Evolutionary conservation across 2,888 invertebrate genomes (phyloP).

Genomic region (Tenthredo distinguenda): DNA sequence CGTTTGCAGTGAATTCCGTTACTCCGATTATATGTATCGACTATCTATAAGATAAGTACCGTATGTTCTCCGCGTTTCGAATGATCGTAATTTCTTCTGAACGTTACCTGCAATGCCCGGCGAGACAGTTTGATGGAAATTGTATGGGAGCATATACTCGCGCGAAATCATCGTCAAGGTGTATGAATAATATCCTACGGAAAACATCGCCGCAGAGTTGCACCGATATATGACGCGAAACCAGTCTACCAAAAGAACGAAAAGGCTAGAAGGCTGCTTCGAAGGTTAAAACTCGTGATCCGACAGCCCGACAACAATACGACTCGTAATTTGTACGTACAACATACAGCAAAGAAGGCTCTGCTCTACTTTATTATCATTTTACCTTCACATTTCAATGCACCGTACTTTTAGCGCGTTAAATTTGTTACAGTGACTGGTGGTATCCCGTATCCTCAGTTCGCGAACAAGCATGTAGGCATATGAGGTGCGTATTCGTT

Average conservation of each 20-base stretch:
- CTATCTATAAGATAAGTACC: slow-evolving; percentile 44
- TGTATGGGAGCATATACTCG: neutral
- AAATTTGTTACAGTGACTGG: slow-evolving; percentile 14
- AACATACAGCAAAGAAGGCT: neutral
- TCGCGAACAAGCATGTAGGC: neutral
- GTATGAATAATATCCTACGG: neutral
- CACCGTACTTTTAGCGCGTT: slow-evolving; percentile 28
- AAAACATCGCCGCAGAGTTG: neutral
- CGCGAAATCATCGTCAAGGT: neutral
- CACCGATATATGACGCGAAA: neutral
- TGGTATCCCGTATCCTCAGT: neutral
- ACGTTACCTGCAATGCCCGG: neutral
- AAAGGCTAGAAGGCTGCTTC: slow-evolving; percentile 16
- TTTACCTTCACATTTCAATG: slow-evolving; percentile 43
- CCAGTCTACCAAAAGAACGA: neutral
- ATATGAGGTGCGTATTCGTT: neutral
- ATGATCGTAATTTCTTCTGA: slow-evolving; percentile 14
- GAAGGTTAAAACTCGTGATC: slow-evolving; percentile 32
- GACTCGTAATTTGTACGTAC: slow-evolving; percentile 38
- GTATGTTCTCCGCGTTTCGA: slow-evolving; percentile 42
- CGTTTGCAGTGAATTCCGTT: slow-evolving; percentile 46
- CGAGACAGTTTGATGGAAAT: neutral
- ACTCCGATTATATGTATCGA: slow-evolving; percentile 47
- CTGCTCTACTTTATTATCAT: slow-evolving; percentile 42
- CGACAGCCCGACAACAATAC: slow-evolving; percentile 36